Base-by-base conservation (phyloP, 2,888 invertebrate species). In the Galerucella pusilla region DNA sequence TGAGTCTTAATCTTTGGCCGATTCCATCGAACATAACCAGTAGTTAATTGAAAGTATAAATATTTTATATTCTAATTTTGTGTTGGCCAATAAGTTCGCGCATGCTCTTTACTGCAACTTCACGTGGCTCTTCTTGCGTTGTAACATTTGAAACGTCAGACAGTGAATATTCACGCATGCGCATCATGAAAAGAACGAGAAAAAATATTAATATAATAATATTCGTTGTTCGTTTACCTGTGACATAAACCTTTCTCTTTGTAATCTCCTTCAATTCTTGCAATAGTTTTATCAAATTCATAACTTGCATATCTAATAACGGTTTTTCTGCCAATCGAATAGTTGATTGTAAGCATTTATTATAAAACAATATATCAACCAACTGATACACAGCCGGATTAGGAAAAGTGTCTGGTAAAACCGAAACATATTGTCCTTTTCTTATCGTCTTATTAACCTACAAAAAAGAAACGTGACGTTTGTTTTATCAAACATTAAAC, bases 331-430 rank as follows among this genome's bases (percentile, higher is more conserved):
- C 25, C 6, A n/a, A 68, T 7, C 57, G 57, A 2, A 78, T 74
- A 12, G 35, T 57, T 12, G 63, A 49, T 52, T 75, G 65, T 10
- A 82, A 60, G 61, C 82, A 81, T 67, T 79, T 82, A 59, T 81
- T 82, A 11, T 78, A 73, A 63, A 80, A 81, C 12, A 83, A 60
- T 68, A 81, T 76, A 61, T 82, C 75, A 2, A 83, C 75, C 20
- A 82, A 61, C 68, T 80, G 80, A n/a, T 71, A 68, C 2, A 83
- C 68, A 45, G 76, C 67, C 3, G 77, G 75, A 74, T 83, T 79
- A 9, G 76, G 65, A 20, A 70, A 75, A 63, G n/a, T 42, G 9
- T 77, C 72, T 9, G 49, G 59, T 2, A 69, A 11, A 35, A 57
- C 10, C 20, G 57, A 12, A 11, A 14, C 25, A 14, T n/a, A 16